These are phyloP conservation scores for Globia sparganii DNA, from an alignment of 2,888 invertebrate genomes.

Conservation along the genomic window DNA sequence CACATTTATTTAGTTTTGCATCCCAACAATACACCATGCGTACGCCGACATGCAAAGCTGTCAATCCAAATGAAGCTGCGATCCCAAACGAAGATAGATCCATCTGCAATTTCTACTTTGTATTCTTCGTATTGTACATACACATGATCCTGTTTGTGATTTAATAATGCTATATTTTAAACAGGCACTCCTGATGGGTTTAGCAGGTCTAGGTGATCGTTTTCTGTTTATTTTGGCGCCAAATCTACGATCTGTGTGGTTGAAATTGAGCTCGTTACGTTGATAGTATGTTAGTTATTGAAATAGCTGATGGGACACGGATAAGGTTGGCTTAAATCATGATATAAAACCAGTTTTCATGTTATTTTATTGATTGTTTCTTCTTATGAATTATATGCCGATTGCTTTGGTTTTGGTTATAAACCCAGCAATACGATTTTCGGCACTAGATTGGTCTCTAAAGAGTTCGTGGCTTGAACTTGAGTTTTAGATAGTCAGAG, in stretches of 20 bases:
- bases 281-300: slow-evolving; percentile 24
- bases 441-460: too few relatives aligned
- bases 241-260: slow-evolving; percentile 39
- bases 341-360: not conserved
- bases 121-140: slow-evolving; percentile 56
- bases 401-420: not conserved
- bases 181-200: slow-evolving; percentile 32
- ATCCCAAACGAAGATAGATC: slow-evolving; percentile 75
- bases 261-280: slow-evolving; percentile 48
- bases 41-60: slow-evolving; percentile 71
- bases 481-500: too few relatives aligned
- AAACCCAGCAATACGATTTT: not conserved
- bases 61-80: slow-evolving; percentile 75
- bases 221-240: slow-evolving; percentile 40
- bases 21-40: slow-evolving; percentile 65
- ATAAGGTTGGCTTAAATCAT: slow-evolving; percentile 8
- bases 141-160: slow-evolving; percentile 65
- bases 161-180: slow-evolving; percentile 64
- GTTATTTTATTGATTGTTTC: not conserved
- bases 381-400: not conserved
- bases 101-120: slow-evolving; percentile 66
- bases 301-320: slow-evolving; percentile 6
- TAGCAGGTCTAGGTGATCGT: not conserved
- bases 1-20: slow-evolving; percentile 59
- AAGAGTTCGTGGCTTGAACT: not conserved